Percentiles rank a stretch among this genome's conserved stretches.
Evolutionary conservation across 2,888 invertebrate species (phyloP).

Genomic region (Agonum fuliginosum): DNA sequence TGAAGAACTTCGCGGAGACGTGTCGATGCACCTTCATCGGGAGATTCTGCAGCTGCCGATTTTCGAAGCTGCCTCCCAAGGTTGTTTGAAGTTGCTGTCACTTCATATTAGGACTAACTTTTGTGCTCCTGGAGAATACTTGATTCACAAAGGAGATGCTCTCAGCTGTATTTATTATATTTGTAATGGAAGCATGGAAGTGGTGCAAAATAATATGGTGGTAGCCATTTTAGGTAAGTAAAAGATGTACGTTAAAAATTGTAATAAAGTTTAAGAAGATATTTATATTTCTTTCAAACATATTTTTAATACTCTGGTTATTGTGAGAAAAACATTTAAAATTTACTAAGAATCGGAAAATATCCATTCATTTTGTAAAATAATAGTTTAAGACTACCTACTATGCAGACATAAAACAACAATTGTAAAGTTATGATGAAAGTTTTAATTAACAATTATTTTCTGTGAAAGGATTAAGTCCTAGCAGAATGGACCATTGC

Average conservation of each 20-base stretch:
- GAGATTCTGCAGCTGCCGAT: constrained; percentile 96
- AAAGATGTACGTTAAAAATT: background rate
- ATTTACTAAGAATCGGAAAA: no score
- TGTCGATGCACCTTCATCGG: constrained; percentile 95
- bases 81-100: constrained; percentile 93
- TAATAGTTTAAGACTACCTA: no score
- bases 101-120: constrained; percentile 95
- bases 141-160: constrained; percentile 96
- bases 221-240: constrained; percentile 94
- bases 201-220: constrained; percentile 96
- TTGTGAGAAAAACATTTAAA: no score
- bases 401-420: no score
- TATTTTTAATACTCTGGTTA: no score
- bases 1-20: constrained; percentile 95
- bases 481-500: no score
- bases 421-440: no score
- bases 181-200: constrained; percentile 98
- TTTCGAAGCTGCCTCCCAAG: constrained; percentile 95
- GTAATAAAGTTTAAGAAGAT: background rate
- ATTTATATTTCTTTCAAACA: background rate
- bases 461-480: no score
- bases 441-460: no score
- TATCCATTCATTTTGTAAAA: no score
- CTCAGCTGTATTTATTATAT: constrained; percentile 95
- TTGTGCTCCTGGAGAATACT: constrained; percentile 96